These are phyloP conservation scores for Manacus vitellinus DNA, from an alignment of 2,113 vertebrate species.

Conservation along the genomic window DNA sequence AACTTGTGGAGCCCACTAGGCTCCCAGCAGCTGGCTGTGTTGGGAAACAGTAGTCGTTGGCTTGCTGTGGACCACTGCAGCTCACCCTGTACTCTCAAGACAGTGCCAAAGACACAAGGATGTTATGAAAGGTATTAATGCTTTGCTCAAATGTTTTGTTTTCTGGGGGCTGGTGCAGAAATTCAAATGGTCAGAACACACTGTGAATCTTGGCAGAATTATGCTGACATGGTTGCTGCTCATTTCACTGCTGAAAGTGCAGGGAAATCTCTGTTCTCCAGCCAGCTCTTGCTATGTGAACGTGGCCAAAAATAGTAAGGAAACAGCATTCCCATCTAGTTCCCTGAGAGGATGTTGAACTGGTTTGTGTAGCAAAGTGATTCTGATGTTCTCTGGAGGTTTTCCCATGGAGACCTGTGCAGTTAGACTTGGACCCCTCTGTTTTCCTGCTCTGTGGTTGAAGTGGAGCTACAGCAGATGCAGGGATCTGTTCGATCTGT, in stretches of 20 bases:
- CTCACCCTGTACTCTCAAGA: neutral
- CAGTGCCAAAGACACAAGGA: neutral
- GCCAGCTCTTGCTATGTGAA: neutral
- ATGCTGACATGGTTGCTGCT: neutral
- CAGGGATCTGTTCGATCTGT: neutral
- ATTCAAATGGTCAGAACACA: neutral
- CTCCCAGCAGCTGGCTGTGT: neutral
- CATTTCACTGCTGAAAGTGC: neutral
- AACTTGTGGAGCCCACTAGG: neutral
- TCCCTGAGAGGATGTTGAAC: neutral
- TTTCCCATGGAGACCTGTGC: rapidly evolving
- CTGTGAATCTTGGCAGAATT: neutral
- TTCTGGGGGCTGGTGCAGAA: neutral
- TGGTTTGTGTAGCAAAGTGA: neutral
- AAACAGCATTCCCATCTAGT: neutral
- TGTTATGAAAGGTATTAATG: neutral
- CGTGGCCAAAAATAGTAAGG: slow-evolving; percentile 25
- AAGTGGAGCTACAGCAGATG: neutral
- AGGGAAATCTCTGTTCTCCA: neutral
- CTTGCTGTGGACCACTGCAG: neutral
- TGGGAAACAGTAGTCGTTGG: neutral
- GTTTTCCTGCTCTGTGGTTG: neutral
- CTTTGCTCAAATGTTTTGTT: neutral
- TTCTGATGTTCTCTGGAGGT: neutral
- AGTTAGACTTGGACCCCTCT: neutral